phyloP scores from a whole-genome alignment of 2,888 invertebrate genomes.

The Cosmorhoe ocellata region DNA sequence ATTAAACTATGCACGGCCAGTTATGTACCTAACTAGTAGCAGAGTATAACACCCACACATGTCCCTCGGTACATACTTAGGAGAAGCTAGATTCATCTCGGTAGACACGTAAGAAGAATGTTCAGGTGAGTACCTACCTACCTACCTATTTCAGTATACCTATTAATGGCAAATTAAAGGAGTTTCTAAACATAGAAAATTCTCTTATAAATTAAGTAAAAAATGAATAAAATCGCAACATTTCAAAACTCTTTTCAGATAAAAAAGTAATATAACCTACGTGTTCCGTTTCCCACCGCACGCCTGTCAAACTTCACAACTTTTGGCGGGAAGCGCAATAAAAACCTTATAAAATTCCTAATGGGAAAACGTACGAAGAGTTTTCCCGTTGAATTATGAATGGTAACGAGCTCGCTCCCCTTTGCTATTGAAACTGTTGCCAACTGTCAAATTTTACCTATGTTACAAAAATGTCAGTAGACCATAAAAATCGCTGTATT shows the following conservation, averaged over 20 bases:
- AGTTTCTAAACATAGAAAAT: no score
- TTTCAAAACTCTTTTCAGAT: slow-evolving; percentile 8
- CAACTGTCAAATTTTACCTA: slow-evolving; percentile 4
- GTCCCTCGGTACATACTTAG: no score
- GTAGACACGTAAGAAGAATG: no score
- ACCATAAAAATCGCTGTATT: no score
- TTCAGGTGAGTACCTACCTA: no score
- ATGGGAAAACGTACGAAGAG: slow-evolving; percentile 80
- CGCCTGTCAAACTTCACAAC: slow-evolving; percentile 42
- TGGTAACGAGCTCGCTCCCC: slow-evolving; percentile 73
- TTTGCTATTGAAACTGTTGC: slow-evolving; percentile 45
- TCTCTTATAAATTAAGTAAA: no score
- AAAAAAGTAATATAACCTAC: slow-evolving; percentile 17
- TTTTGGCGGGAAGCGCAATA: slow-evolving; percentile 70
- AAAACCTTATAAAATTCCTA: slow-evolving; percentile 81
- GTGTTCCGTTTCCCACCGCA: slow-evolving; percentile 32
- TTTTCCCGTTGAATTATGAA: slow-evolving; percentile 79
- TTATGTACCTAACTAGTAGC: no score
- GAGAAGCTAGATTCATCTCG: no score
- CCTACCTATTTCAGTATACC: no score
- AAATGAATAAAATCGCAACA: background rate
- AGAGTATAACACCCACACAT: no score
- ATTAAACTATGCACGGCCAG: no score
- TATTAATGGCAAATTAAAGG: no score
- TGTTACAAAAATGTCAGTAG: background rate